Evolutionary conservation across 2,888 invertebrate species (phyloP), one percentile per base, ranked within the genome.

Genomic region (Zaprionus bogoriensis): DNA sequence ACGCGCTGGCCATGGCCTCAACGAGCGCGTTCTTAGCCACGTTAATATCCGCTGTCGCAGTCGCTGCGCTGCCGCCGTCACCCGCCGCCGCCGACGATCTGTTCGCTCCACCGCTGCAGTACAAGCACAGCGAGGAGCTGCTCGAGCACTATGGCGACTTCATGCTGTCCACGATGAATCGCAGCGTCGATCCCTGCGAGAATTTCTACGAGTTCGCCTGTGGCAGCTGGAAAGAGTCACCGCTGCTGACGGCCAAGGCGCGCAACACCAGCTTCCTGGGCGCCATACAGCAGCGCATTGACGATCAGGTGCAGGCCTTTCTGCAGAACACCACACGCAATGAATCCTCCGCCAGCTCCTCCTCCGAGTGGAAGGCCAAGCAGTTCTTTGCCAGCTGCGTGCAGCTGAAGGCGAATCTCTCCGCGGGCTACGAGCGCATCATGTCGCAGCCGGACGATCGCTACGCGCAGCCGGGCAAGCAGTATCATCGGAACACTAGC

Each of bases 171-270:
- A 78, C 66, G 4, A 89, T 89, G 88, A 89, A 89, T 46, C 75
- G 65, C 9, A 74, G 77, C 17, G 64, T 88, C 0, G 77, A 87
- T 76, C 89, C 89, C 4, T 89, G 89, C 36, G 90, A 89, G 75
- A 89, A 89, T 63, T 89, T 89, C 55, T 89, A 88, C 45, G 87
- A 89, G 10, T 89, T 74, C 45, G 87, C 90, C 1, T 89, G 89
- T 32, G 90, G 89, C 17, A 84, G 74, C 32, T 89, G 90, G 90
- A 69, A 76, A 41, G 57, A 82, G 19, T 76, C 86, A 1, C 58
- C 75, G 0, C 23, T 83, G 59, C 67, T 89, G 4, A 76, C 81
- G 6, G 48, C 46, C 1, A 17, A 55, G 28, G 77, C 78, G 0
- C 70, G 82, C 1, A 89, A 89, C 38, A 63, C 80, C 2, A 86